Conservation (phyloP, 1,140 invertebrate species). For the Bicyclus anynana region DNA sequence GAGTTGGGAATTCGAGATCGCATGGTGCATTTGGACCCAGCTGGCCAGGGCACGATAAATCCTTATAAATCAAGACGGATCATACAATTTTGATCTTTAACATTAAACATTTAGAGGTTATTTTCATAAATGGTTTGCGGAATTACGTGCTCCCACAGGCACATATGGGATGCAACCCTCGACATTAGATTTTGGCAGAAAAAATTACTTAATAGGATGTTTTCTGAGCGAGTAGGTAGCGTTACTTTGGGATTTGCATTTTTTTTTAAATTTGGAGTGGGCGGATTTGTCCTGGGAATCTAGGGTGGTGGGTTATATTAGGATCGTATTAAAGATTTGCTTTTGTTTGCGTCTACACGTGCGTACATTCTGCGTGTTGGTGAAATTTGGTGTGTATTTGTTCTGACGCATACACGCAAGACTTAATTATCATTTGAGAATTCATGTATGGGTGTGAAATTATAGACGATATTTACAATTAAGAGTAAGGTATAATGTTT, state of each 20-base stretch:
- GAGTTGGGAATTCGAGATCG: conserved; percentile 24
- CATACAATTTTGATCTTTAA: conserved; percentile 24
- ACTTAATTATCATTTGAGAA: not conserved
- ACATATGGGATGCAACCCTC: conserved; percentile 67
- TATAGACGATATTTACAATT: no score
- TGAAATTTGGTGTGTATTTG: not conserved
- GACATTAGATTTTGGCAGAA: conserved; percentile 62
- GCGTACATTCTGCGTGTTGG: conserved; percentile 8
- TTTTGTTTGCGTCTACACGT: conserved; percentile 20
- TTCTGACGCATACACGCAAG: not conserved
- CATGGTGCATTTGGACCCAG: conserved; percentile 55
- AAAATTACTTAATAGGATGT: conserved; percentile 74
- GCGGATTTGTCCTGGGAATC: conserved; percentile 27
- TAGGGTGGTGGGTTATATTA: conserved; percentile 16
- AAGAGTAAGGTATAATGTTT: no score
- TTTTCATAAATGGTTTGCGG: conserved; percentile 13
- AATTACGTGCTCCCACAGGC: conserved; percentile 46
- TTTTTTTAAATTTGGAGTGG: conserved; percentile 19
- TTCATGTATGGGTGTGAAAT: not conserved
- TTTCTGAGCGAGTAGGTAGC: conserved; percentile 63
- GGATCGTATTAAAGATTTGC: conserved; percentile 24
- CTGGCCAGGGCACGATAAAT: conserved; percentile 24
- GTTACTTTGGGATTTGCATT: conserved; percentile 28
- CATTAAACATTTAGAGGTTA: conserved; percentile 11
- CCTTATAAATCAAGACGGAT: conserved; percentile 22